phyloP scores from a whole-genome alignment of 2,888 invertebrate species.

The Oscheius sp. region DNA sequence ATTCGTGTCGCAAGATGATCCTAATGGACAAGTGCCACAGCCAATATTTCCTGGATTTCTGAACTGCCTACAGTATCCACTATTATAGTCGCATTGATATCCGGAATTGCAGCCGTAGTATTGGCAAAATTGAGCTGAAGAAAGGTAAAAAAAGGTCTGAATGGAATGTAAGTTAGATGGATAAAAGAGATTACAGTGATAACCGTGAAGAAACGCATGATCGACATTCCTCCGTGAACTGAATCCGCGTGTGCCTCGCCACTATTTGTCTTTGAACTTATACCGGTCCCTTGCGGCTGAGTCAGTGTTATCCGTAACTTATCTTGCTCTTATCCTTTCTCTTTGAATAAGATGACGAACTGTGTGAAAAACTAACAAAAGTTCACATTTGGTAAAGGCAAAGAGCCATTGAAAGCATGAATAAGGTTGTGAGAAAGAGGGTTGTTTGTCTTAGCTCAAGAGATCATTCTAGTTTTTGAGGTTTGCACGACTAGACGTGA shows the following conservation, averaged over 20 bases:
- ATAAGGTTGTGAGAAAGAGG: no score
- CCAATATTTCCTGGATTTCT: conserved; percentile 6
- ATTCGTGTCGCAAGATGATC: conserved; percentile 7
- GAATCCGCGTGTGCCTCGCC: conserved; percentile 20
- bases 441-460: no score
- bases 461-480: no score
- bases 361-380: no score
- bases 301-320: neutral
- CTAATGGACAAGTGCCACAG: conserved; percentile 11
- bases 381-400: no score
- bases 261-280: conserved; percentile 21
- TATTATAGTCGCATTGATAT: conserved; percentile 17
- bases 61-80: conserved; percentile 12
- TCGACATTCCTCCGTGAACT: conserved; percentile 19
- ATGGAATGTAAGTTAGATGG: no score
- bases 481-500: no score
- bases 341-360: no score
- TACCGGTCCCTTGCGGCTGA: conserved; percentile 25
- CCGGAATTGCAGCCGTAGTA: conserved; percentile 6
- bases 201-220: neutral
- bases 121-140: conserved; percentile 3
- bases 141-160: neutral
- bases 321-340: no score
- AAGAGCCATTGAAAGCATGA: no score
- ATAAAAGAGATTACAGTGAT: neutral